A percentile compares a stretch with the other conserved stretches of the same genome.
These are phyloP conservation scores for Enoplosus armatus DNA, from an alignment of 2,797 vertebrate genomes.

Conservation along the genomic window DNA sequence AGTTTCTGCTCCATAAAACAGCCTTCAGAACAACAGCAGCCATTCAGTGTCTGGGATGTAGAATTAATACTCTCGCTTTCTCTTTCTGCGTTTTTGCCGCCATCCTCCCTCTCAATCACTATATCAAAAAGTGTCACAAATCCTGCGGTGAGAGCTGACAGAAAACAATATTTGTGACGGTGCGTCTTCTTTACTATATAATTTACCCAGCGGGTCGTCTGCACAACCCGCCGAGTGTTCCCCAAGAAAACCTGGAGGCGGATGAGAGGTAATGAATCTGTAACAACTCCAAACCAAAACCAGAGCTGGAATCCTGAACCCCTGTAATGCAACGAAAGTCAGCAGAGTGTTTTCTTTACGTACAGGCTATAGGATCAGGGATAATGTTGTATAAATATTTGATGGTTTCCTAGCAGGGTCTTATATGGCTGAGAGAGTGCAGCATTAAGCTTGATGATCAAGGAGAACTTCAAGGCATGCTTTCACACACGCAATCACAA, in stretches of 20 bases:
- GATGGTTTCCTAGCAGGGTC: slow-evolving; percentile 79
- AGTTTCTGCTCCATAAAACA: slow-evolving; percentile 82
- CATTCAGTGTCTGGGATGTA: slow-evolving; percentile 65
- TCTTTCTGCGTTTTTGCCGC: slow-evolving; percentile 48
- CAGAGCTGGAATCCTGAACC: slow-evolving; percentile 43
- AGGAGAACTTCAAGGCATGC: slow-evolving; percentile 69
- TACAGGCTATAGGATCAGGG: slow-evolving; percentile 76
- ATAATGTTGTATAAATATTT: slow-evolving; percentile 86
- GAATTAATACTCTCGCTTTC: slow-evolving; percentile 69
- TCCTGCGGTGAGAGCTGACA: slow-evolving; percentile 48
- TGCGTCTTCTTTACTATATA: slow-evolving; percentile 32
- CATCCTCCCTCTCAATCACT: slow-evolving; percentile 57
- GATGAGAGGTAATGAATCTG: slow-evolving; percentile 52
- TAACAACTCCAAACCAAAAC: slow-evolving; percentile 44
- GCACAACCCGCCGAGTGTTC: slow-evolving; percentile 42
- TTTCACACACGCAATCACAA: slow-evolving; percentile 33
- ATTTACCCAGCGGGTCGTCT: slow-evolving; percentile 37
- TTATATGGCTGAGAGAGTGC: slow-evolving; percentile 74
- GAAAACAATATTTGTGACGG: slow-evolving; percentile 45
- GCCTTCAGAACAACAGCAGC: slow-evolving; percentile 77
- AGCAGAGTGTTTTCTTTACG: slow-evolving; percentile 71
- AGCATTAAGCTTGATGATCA: slow-evolving; percentile 78
- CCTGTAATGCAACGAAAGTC: slow-evolving; percentile 63
- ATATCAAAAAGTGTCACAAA: slow-evolving; percentile 63
- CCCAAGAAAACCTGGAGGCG: slow-evolving; percentile 38